phyloP scores from a whole-genome alignment of 2,113 vertebrate genomes.

The human region GRCh38 chr3:106905501-106906000 shows the following conservation, averaged over 20 bases:
- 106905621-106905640: neutral
- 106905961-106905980: neutral
- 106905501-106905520: neutral
- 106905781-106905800: neutral
- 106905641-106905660: neutral
- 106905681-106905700: neutral
- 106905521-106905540: neutral
- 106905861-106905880: neutral
- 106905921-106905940: neutral
- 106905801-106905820: neutral
- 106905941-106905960: neutral
- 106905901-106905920: neutral
- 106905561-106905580: neutral
- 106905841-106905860: neutral
- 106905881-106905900: neutral
- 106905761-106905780: neutral
- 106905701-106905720: neutral
- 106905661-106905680: neutral
- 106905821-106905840: neutral
- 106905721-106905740: neutral
- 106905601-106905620: neutral
- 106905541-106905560: neutral
- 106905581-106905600: neutral
- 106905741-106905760: neutral
- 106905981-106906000: neutral